Evolutionary conservation across 2,113 vertebrate species (phyloP), one percentile per base, ranked within the genome.

Genomic region (Nyctereutes procyonoides): DNA sequence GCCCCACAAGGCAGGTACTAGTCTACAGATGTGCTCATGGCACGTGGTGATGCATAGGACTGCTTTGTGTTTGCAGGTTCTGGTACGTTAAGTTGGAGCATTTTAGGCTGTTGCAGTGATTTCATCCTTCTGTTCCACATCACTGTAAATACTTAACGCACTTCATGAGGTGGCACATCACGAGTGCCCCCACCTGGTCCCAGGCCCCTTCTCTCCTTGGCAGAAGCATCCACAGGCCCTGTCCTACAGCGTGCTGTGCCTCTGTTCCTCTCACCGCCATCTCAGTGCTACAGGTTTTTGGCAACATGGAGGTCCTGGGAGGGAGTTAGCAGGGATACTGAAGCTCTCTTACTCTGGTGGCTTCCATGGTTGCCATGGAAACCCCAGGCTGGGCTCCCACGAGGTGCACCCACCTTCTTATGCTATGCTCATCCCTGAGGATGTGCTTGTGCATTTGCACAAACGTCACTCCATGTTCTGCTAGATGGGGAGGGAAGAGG

Each of bases 71-170:
- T 5, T 13, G 19, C 4, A 19, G 13, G 4, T 30, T 67, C 11
- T 38, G 48, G 0, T 14, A 48, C 53, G 51, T 62, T 14, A 58
- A 12, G 51, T 0, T 8, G 63, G 43, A 76, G 28, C 35, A 7
- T 26, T 0, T 12, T 8, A 35, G 51, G 17, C 8, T 28, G 1
- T 11, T 20, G 20, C 5, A 19, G 69, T 2, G 28, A 8, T 19
- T 3, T 8, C 2, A 8, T 3, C 28, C 28, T 16, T 76, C 19
- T 3, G 17, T 13, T 12, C n/a, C 26, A 11, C 8, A 12, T 55
- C 22, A 1, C 15, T 1, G 1, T 24, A 1, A 13, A 58, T 19
- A 11, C 24, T 65, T 24, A 0, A 0, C 0, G 26, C 14, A 7
- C n/a, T 8, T 22, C 1, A 0, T 0, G 30, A 22, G 22, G 32